Conservation (phyloP, 2,797 vertebrate genomes). For the Australoheros facetus region DNA sequence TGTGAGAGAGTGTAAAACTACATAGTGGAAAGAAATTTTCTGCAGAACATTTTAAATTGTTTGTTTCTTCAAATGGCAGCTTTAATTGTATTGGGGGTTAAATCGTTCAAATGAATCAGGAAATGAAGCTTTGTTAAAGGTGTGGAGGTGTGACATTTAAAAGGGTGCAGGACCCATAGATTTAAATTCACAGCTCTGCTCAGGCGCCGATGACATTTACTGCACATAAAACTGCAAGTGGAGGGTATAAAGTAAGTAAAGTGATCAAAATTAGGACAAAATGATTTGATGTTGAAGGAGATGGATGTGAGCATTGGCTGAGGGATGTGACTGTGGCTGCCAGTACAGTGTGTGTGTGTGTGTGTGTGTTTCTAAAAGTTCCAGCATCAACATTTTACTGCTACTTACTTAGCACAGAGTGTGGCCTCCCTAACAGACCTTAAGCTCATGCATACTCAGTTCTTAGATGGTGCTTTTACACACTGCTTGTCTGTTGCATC, state of each 20-base stretch:
- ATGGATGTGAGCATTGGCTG: conserved; percentile 15
- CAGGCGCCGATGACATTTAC: conserved; percentile 40
- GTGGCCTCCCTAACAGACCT: conserved; percentile 16
- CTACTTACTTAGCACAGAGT: conserved; percentile 49
- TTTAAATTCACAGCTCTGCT: conserved; percentile 19
- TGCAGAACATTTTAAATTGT: not conserved
- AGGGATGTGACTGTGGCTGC: not conserved
- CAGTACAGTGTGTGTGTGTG: not conserved
- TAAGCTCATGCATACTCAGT: conserved; percentile 26
- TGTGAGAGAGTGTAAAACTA: not conserved
- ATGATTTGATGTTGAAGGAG: conserved; percentile 26
- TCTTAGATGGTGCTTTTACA: conserved; percentile 39
- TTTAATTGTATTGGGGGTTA: not conserved
- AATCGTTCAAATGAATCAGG: not conserved
- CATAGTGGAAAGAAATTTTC: not conserved
- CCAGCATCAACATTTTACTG: conserved; percentile 63
- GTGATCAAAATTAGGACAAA: conserved; percentile 36
- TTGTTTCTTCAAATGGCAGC: not conserved
- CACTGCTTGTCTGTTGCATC: conserved; percentile 37
- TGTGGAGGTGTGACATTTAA: conserved; percentile 36
- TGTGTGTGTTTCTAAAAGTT: conserved; percentile 35
- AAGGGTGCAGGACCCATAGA: not conserved
- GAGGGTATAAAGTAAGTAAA: conserved; percentile 27
- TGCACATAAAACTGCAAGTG: conserved; percentile 15
- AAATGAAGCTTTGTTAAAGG: not conserved